phyloP scores from a whole-genome alignment of 2,888 invertebrate species.

The Cyclophora albipunctata region DNA sequence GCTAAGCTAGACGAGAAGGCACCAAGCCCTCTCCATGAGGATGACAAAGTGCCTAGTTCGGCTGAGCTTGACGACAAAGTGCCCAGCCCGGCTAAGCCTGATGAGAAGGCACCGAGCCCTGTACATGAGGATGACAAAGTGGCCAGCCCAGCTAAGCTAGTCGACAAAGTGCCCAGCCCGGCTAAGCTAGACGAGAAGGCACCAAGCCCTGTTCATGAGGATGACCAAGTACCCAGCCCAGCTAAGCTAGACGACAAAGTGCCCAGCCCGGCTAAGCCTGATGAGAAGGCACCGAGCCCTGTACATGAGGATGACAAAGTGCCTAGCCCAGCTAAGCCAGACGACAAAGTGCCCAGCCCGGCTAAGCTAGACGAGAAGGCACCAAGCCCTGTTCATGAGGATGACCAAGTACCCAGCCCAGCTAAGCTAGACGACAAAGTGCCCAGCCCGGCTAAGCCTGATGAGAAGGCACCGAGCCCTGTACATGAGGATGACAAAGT shows the following conservation, averaged over 20 bases:
- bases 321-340: neutral
- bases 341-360: conserved; percentile 3
- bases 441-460: conserved; percentile 2
- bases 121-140: conserved; percentile 1
- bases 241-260: conserved; percentile 4
- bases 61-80: conserved; percentile 2
- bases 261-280: conserved; percentile 8
- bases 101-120: conserved; percentile 8
- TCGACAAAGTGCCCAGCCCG: conserved; percentile 7
- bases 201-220: neutral
- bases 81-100: conserved; percentile 12
- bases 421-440: neutral
- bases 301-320: conserved; percentile 1
- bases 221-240: too few species aligned
- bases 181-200: neutral
- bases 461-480: conserved; percentile 3
- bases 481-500: neutral
- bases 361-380: neutral
- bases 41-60: neutral
- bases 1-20: neutral
- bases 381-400: conserved; percentile 2
- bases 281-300: conserved; percentile 6
- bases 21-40: conserved; percentile 7
- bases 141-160: conserved; percentile 2
- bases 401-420: conserved; percentile 6